Percentiles rank a stretch among this genome's conserved stretches.
Conservation (phyloP, 1,140 invertebrate genomes). For the Hetaerina americana region DNA sequence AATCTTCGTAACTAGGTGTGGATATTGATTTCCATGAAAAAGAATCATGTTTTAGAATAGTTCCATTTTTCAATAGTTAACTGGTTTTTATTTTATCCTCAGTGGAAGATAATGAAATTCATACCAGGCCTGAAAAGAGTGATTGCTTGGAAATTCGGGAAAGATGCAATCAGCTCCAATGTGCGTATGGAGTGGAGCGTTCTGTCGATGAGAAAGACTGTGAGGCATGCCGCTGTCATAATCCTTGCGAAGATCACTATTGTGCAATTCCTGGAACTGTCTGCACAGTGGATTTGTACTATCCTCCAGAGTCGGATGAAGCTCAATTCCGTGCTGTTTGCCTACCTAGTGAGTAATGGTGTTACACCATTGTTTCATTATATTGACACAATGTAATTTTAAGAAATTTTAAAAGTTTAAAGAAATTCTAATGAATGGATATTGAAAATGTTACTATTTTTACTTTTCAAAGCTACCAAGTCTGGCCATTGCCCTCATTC, state of each 20-base stretch:
- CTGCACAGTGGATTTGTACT: not conserved
- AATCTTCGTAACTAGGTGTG: too few relatives aligned
- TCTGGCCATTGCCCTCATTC: constrained; percentile 52
- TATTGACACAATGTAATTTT: constrained; percentile 2
- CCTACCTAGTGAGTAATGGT: constrained; percentile 41
- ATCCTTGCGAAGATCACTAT: constrained; percentile 51
- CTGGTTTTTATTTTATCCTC: too few relatives aligned
- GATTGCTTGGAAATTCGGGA: constrained; percentile 39
- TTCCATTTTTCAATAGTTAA: too few relatives aligned
- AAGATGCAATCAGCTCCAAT: constrained; percentile 43
- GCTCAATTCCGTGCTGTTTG: constrained; percentile 42
- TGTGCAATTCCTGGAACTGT: constrained; percentile 16
- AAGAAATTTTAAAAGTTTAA: not conserved
- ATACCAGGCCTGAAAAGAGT: constrained; percentile 15
- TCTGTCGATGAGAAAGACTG: constrained; percentile 49
- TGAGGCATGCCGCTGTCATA: constrained; percentile 56
- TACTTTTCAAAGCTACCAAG: constrained; percentile 49
- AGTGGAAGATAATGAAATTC: constrained; percentile 27
- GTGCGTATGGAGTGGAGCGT: constrained; percentile 63
- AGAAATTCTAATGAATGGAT: not conserved
- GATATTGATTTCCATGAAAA: too few relatives aligned
- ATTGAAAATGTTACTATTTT: constrained; percentile 1
- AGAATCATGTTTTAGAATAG: too few relatives aligned
- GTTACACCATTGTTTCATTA: too few relatives aligned
- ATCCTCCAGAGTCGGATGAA: constrained; percentile 21